Evolutionary conservation across 2,797 vertebrate genomes (phyloP), one percentile per base, ranked within the genome.

Genomic region (Picus viridis): DNA sequence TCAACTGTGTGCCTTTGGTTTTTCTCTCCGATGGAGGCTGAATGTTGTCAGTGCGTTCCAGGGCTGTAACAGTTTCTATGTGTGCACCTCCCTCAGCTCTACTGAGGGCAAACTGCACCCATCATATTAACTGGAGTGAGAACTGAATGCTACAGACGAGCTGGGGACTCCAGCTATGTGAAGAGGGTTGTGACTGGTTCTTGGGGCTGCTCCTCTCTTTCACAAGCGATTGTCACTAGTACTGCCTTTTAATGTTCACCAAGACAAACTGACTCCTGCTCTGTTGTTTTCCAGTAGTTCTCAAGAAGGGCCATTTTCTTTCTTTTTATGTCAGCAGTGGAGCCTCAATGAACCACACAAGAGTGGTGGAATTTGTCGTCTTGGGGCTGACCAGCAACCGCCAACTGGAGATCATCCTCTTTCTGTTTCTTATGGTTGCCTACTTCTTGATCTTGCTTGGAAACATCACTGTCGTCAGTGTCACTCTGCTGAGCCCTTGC

Each of bases 371-470:
- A 19, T 97, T 97, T 68, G 79, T 95, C 29, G 87, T 97, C 12
- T 39, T 95, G 76, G 95, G 94, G 30, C 59, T 96, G 36, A 91
- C 89, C 5, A 45, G 70, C 30, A 78, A 89, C 71, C 32, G 6
- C 43, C 73, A n/a, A 16, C 22, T 96, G 69, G 88, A 96, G 58
- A 78, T 92, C 26, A 17, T 58, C 36, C 43, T 95, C 47, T 96
- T 97, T 30, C 9, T 94, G 9, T 61, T 94, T 57, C 62, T 97
- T 17, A 18, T 78, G 34, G 53, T 74, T 69, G 96, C 91, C 80
- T 97, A 95, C 15, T 41, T 88, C 18, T 32, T 96, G 54, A 92
- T 94, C 24, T 39, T 96, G n/a, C 18, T 86, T 14, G 94, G 95
- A 23, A 97, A 96, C 51, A 5, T 86, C 29, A 63, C 64, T 24